phyloP scores from a whole-genome alignment of 2,888 invertebrate genomes.

The Amphipoea lucens region DNA sequence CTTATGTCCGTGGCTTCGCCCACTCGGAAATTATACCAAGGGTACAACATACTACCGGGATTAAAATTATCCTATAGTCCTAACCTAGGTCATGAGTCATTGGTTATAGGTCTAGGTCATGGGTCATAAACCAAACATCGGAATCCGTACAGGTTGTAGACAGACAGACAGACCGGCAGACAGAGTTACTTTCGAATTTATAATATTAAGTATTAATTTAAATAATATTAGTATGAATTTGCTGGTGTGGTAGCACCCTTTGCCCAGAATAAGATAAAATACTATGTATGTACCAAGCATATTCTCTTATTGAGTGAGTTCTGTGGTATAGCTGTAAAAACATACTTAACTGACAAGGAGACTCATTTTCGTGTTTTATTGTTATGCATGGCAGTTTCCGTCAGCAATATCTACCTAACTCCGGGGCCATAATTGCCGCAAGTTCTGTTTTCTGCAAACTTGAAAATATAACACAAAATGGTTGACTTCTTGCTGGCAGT shows the following conservation, averaged over 20 bases:
- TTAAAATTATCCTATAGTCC: not conserved
- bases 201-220: no score
- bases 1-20: no score
- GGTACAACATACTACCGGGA: not conserved
- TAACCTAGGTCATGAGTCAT: not conserved
- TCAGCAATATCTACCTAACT: not conserved
- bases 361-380: not conserved
- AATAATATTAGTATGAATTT: no score
- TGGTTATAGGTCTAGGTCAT: not conserved
- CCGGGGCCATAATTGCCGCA: no score
- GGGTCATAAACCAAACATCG: not conserved
- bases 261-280: not conserved
- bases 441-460: not conserved
- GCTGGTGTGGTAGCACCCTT: no score
- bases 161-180: no score
- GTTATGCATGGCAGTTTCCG: not conserved
- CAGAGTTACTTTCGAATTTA: no score
- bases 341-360: not conserved
- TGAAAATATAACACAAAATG: not conserved
- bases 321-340: not conserved
- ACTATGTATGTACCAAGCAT: not conserved
- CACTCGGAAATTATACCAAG: not conserved
- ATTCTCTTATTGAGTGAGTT: not conserved
- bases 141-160: not conserved
- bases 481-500: not conserved